Conservation (phyloP, 2,113 vertebrate genomes). For the Centropus unirufus region DNA sequence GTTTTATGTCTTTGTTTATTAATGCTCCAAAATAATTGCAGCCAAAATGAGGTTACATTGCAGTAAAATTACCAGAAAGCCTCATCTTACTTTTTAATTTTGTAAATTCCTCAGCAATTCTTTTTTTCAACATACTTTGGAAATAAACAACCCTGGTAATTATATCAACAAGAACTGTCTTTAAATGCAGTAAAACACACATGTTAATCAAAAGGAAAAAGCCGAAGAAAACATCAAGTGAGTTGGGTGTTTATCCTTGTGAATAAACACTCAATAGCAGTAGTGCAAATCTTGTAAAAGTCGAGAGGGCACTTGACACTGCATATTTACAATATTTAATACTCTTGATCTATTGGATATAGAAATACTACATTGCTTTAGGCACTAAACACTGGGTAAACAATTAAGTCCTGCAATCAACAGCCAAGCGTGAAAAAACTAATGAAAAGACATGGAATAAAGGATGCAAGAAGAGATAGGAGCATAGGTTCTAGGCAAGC, state of each 20-base stretch:
- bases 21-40: not conserved
- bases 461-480: not conserved
- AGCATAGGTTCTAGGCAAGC: not conserved
- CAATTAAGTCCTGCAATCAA: not conserved
- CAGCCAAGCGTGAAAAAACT: not conserved
- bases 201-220: not conserved
- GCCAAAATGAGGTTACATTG: not conserved
- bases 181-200: not conserved
- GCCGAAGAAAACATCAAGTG: not conserved
- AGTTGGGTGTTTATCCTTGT: not conserved
- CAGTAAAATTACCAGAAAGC: not conserved
- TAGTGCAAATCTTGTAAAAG: not conserved
- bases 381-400: not conserved
- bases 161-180: not conserved
- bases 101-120: not conserved
- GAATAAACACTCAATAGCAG: not conserved
- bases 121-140: not conserved
- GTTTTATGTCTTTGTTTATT: not conserved
- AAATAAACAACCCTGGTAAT: not conserved
- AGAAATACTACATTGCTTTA: not conserved
- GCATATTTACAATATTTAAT: conserved; percentile 6
- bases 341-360: not conserved
- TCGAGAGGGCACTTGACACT: conserved; percentile 13
- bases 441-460: not conserved
- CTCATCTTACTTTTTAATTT: not conserved